Percentiles rank a stretch among this genome's conserved stretches.
Conservation (phyloP, 2,113 vertebrate species). For the Toxotes chatareus region DNA sequence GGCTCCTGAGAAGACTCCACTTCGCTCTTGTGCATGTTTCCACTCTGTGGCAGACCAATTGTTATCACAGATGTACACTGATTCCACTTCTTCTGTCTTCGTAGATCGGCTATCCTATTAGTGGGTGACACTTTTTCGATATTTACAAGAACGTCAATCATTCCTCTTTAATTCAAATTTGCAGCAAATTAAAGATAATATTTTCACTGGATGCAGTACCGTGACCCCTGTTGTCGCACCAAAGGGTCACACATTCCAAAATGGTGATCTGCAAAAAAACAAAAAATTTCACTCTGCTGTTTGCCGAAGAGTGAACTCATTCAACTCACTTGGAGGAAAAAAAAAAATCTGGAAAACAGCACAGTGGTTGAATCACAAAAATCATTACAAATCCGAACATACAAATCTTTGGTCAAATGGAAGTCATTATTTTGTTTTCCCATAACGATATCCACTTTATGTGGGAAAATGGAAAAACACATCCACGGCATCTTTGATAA, state of each 20-base stretch:
- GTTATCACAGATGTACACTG: constrained; percentile 56
- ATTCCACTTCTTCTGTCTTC: constrained; percentile 22
- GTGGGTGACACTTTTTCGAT: neutral
- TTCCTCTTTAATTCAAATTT: constrained; percentile 4
- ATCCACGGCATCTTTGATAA: neutral
- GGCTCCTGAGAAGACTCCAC: constrained; percentile 65
- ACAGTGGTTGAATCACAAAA: constrained; percentile 25
- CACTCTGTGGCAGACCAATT: constrained; percentile 47
- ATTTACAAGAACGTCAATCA: neutral
- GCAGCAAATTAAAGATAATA: constrained; percentile 37
- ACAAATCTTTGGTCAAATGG: constrained; percentile 11
- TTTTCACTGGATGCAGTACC: constrained; percentile 42
- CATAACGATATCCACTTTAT: neutral
- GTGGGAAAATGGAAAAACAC: constrained; percentile 22
- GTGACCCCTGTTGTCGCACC: constrained; percentile 56
- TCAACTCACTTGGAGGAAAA: constrained; percentile 63
- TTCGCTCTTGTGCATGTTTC: constrained; percentile 57
- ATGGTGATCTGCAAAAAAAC: constrained; percentile 42
- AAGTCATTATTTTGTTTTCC: constrained; percentile 28
- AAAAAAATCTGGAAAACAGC: constrained; percentile 25
- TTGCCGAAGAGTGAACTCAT: constrained; percentile 58
- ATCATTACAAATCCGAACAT: constrained; percentile 33
- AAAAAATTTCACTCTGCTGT: constrained; percentile 32
- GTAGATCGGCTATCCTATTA: neutral
- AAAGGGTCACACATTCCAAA: constrained; percentile 59